Conservation (phyloP, 2,797 vertebrate genomes). For the Enteromius fasciolatus region DNA sequence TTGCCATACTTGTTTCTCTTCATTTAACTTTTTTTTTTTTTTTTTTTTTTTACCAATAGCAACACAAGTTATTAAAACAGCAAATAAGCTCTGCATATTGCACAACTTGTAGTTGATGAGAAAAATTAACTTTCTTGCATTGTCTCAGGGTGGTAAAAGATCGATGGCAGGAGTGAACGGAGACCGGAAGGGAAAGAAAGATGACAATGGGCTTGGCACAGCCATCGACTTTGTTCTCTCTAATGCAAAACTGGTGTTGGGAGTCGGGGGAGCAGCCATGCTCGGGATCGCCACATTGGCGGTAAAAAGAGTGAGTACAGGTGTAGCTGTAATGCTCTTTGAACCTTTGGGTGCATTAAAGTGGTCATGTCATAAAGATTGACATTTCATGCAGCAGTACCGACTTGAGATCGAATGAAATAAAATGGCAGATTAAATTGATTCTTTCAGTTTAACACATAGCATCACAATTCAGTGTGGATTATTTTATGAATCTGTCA, state of each 20-base stretch:
- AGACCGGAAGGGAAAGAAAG: slow-evolving; percentile 90
- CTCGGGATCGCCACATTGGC: slow-evolving; percentile 96
- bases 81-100: background rate
- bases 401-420: background rate
- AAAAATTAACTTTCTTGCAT: background rate
- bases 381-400: background rate
- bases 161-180: slow-evolving; percentile 91
- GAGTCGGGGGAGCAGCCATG: slow-evolving; percentile 95
- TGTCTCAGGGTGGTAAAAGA: slow-evolving; percentile 42
- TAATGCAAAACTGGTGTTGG: slow-evolving; percentile 95
- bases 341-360: background rate
- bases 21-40: background rate
- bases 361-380: background rate
- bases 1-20: background rate
- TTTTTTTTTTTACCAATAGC: background rate
- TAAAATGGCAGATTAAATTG: background rate
- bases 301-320: slow-evolving; percentile 88
- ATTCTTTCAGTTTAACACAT: background rate
- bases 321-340: background rate
- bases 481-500: background rate
- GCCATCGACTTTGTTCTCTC: slow-evolving; percentile 97
- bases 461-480: background rate
- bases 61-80: background rate
- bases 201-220: slow-evolving; percentile 93
- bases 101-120: background rate